phyloP scores from a whole-genome alignment of 2,888 invertebrate species.

The Drosophila koepferae region DNA sequence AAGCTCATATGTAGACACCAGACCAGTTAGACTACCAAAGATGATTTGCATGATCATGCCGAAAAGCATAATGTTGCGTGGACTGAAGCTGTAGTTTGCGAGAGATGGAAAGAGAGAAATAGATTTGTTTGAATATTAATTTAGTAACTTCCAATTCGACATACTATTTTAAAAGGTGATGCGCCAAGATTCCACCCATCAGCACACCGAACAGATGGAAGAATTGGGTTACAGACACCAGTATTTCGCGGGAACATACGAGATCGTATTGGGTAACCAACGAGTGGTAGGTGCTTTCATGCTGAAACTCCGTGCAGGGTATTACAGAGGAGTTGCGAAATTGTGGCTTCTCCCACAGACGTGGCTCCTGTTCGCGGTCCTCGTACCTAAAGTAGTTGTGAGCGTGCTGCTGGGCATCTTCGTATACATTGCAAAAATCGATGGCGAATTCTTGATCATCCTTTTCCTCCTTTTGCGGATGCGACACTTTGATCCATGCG shows the following conservation, averaged over 20 bases:
- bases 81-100: conserved; percentile 83
- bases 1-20: conserved; percentile 85
- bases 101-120: neutral
- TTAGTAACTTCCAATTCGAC: conserved; percentile 37
- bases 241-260: conserved; percentile 85
- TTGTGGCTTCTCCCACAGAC: conserved; percentile 82
- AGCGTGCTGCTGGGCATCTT: conserved; percentile 84
- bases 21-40: conserved; percentile 85
- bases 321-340: conserved; percentile 82
- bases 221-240: conserved; percentile 86
- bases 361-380: conserved; percentile 78
- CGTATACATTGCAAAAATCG: too few relatives aligned
- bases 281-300: conserved; percentile 83
- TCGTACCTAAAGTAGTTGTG: conserved; percentile 83
- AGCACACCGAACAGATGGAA: conserved; percentile 86
- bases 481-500: conserved; percentile 84
- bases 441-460: too few relatives aligned
- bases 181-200: conserved; percentile 85
- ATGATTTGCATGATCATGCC: conserved; percentile 85
- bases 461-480: too few relatives aligned
- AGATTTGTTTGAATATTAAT: neutral
- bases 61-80: conserved; percentile 84
- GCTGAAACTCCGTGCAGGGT: conserved; percentile 84
- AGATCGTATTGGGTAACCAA: conserved; percentile 86
- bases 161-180: conserved; percentile 85